Percentiles rank a stretch among this genome's conserved stretches.
phyloP scores from a whole-genome alignment of 2,888 invertebrate species.

The Apodemia duryi region DNA sequence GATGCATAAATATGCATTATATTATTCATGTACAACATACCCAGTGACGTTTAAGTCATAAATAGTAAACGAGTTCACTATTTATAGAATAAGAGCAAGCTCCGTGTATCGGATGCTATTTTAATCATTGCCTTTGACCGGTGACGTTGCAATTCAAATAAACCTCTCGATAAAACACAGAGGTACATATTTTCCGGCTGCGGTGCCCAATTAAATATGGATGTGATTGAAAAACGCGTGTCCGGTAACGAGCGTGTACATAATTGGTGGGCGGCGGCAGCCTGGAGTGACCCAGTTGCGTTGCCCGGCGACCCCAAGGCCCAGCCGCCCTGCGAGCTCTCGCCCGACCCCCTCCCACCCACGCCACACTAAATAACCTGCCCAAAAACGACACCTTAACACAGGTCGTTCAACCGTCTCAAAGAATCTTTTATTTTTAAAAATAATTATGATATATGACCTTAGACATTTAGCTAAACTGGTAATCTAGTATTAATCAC shows the following conservation, averaged over 20 bases:
- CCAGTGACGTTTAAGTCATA: neutral
- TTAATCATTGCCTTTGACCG: slow-evolving; percentile 28
- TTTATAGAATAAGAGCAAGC: slow-evolving; percentile 20
- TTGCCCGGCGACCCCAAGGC: slow-evolving; percentile 70
- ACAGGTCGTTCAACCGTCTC: slow-evolving; percentile 78
- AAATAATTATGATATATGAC: slow-evolving; percentile 4
- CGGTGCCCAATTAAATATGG: slow-evolving; percentile 80
- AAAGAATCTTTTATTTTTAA: slow-evolving; percentile 37
- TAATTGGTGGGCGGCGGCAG: slow-evolving; percentile 74
- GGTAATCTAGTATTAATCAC: too few relatives aligned
- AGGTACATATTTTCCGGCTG: slow-evolving; percentile 73
- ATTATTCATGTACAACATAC: neutral
- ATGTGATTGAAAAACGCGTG: slow-evolving; percentile 80
- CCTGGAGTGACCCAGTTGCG: slow-evolving; percentile 77
- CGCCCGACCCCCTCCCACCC: slow-evolving; percentile 11
- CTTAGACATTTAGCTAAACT: neutral
- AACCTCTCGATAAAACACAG: slow-evolving; percentile 60
- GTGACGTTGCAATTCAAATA: slow-evolving; percentile 35
- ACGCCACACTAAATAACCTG: slow-evolving; percentile 71
- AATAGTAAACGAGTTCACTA: slow-evolving; percentile 12
- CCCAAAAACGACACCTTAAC: slow-evolving; percentile 77
- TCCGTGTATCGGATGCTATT: slow-evolving; percentile 10
- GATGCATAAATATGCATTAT: too few relatives aligned
- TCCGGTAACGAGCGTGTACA: slow-evolving; percentile 80
- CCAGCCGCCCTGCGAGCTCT: slow-evolving; percentile 41